Percentiles rank a stretch among this genome's conserved stretches.
Conservation (phyloP, 2,888 invertebrate genomes). For the Phania funesta region DNA sequence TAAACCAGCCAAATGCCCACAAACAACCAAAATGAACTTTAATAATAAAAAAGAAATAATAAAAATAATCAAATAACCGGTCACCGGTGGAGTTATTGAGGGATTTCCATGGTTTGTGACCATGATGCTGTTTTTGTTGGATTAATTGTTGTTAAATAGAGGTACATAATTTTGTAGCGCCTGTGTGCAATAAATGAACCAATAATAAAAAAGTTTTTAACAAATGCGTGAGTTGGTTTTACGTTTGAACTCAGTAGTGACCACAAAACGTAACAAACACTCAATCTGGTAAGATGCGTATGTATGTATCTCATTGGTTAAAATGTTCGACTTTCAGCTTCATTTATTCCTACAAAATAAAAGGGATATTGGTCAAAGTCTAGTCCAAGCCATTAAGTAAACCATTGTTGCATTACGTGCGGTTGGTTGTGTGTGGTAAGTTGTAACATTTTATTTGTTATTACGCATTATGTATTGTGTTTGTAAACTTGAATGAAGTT, state of each 20-base stretch:
- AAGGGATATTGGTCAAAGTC: neutral
- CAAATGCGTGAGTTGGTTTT: slow-evolving; percentile 8
- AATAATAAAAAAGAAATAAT: slow-evolving; percentile 18
- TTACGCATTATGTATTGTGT: neutral
- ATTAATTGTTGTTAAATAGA: neutral
- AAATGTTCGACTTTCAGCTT: neutral
- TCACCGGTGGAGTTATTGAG: slow-evolving; percentile 11
- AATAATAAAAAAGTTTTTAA: neutral
- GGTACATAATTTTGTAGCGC: neutral
- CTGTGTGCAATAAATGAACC: slow-evolving; percentile 4
- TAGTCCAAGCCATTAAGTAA: neutral
- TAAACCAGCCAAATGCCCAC: neutral
- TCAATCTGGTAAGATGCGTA: neutral
- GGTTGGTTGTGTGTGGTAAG: slow-evolving; percentile 2
- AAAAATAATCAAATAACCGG: slow-evolving; percentile 15
- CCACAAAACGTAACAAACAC: slow-evolving; percentile 15
- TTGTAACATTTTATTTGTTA: neutral
- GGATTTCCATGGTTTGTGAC: slow-evolving; percentile 30
- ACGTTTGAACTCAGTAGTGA: neutral
- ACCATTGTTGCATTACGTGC: slow-evolving; percentile 7
- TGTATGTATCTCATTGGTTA: neutral
- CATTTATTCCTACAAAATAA: slow-evolving; percentile 1
- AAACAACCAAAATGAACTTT: slow-evolving; percentile 18
- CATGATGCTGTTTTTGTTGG: slow-evolving; percentile 1
- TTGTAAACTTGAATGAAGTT: neutral